These are phyloP conservation scores for Boloria euphrosyne DNA, from an alignment of 2,888 invertebrate species.

Conservation along the genomic window DNA sequence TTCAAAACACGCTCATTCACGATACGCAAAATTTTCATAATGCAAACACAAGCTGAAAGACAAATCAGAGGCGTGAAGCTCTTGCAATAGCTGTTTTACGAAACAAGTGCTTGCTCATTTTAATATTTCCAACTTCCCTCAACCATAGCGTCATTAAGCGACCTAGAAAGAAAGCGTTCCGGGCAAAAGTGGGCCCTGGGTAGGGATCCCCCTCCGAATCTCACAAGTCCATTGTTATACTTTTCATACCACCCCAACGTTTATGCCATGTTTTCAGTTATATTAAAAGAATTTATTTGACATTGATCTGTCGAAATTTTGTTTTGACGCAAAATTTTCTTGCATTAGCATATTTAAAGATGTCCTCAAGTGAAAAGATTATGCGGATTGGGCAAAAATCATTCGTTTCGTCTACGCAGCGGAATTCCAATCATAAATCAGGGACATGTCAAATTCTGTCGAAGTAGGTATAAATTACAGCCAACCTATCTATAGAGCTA, in stretches of 20 bases:
- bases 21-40: constrained; percentile 33
- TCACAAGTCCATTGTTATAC: constrained; percentile 70
- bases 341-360: constrained; percentile 18
- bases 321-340: constrained; percentile 12
- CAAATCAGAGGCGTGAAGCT: constrained; percentile 64
- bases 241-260: constrained; percentile 56
- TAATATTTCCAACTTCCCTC: constrained; percentile 77
- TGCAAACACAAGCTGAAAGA: constrained; percentile 46
- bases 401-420: constrained; percentile 42
- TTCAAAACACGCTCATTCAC: constrained; percentile 27
- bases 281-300: constrained; percentile 39
- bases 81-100: constrained; percentile 72
- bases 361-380: constrained; percentile 26
- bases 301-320: constrained; percentile 25
- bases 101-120: constrained; percentile 80
- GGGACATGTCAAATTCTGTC: constrained; percentile 63
- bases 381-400: constrained; percentile 42
- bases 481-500: constrained; percentile 51
- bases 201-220: constrained; percentile 66
- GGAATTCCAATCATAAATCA: constrained; percentile 63
- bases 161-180: constrained; percentile 65
- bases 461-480: constrained; percentile 65
- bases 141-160: constrained; percentile 71
- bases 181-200: constrained; percentile 68
- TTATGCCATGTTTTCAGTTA: constrained; percentile 49